These are phyloP conservation scores for Homarus americanus DNA, from an alignment of 1,140 invertebrate genomes.

Conservation along the genomic window DNA sequence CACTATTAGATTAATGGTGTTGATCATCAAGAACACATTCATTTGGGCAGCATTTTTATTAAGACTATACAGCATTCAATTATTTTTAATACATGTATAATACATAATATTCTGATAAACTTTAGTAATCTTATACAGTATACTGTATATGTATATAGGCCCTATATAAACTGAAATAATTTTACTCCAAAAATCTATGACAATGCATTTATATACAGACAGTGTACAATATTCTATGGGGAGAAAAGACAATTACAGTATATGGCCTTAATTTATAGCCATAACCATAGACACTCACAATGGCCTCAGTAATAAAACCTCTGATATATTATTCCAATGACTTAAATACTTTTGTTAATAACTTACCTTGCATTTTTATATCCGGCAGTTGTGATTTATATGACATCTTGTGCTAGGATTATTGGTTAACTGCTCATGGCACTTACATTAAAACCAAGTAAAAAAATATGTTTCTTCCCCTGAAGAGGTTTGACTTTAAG, in stretches of 20 bases:
- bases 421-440: neutral
- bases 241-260: slow-evolving; percentile 9
- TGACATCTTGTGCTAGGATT: neutral
- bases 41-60: slow-evolving; percentile 13
- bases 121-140: neutral
- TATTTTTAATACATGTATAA: slow-evolving; percentile 27
- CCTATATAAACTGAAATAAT: neutral
- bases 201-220: slow-evolving; percentile 37
- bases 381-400: neutral
- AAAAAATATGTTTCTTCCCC: slow-evolving; percentile 2
- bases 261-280: neutral
- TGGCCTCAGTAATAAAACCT: slow-evolving; percentile 2
- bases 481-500: neutral
- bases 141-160: neutral
- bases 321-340: neutral
- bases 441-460: neutral
- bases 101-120: slow-evolving; percentile 37
- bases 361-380: neutral
- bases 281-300: neutral
- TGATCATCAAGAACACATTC: neutral
- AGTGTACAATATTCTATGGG: slow-evolving; percentile 37
- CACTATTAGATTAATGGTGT: too few relatives aligned
- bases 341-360: neutral
- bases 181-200: neutral
- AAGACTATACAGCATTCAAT: slow-evolving; percentile 15